A percentile compares a stretch with the other conserved stretches of the same genome.
These are phyloP conservation scores for Ormia ochracea DNA, from an alignment of 2,888 invertebrate genomes.

Conservation along the genomic window DNA sequence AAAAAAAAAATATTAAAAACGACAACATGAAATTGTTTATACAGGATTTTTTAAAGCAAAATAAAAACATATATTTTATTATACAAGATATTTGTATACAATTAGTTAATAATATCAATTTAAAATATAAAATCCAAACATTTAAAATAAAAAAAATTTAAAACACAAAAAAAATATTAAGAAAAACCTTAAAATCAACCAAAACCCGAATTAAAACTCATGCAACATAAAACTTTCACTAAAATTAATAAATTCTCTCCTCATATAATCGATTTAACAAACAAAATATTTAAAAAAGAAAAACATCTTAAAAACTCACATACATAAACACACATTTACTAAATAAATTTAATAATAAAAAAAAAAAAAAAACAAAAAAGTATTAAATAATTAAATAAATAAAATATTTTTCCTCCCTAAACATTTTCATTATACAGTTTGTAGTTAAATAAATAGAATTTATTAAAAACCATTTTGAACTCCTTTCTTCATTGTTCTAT, in stretches of 20 bases:
- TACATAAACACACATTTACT: constrained; percentile 34
- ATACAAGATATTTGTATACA: constrained; percentile 63
- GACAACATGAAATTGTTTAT: constrained; percentile 48
- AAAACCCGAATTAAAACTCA: constrained; percentile 31
- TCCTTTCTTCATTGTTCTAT: neutral
- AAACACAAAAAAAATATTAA: constrained; percentile 14
- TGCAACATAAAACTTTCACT: constrained; percentile 64
- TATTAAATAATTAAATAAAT: neutral
- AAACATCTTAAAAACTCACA: constrained; percentile 56
- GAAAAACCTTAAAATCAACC: constrained; percentile 52
- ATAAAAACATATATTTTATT: constrained; percentile 58
- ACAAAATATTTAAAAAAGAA: constrained; percentile 42
- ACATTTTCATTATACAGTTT: constrained; percentile 41
- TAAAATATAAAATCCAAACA: neutral
- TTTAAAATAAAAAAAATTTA: constrained; percentile 4
- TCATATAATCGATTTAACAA: constrained; percentile 53
- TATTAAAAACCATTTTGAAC: neutral
- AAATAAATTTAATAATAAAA: constrained; percentile 17
- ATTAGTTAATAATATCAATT: constrained; percentile 57
- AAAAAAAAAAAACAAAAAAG: neutral
- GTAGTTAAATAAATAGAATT: constrained; percentile 46
- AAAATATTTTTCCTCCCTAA: constrained; percentile 43
- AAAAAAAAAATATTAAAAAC: constrained; percentile 10
- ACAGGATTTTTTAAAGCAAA: constrained; percentile 57
- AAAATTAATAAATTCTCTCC: constrained; percentile 55